A percentile compares a stretch with the other conserved stretches of the same genome.
These are phyloP conservation scores for Podarcis muralis DNA, from an alignment of 2,113 vertebrate species.

Conservation along the genomic window DNA sequence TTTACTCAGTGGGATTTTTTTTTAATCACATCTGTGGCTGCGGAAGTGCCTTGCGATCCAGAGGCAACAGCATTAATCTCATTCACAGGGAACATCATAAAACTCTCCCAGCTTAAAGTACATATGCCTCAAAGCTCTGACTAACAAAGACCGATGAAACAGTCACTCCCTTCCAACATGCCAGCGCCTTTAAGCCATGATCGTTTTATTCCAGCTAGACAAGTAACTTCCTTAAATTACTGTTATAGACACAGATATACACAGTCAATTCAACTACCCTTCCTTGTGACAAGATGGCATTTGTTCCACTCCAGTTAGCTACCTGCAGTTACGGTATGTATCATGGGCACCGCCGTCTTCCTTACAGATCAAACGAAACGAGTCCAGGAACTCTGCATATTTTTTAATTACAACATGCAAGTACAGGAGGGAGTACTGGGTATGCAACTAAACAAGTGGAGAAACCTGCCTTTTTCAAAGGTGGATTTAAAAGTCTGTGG, in stretches of 20 bases:
- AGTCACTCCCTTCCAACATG: slow-evolving; percentile 31
- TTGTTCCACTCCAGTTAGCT: neutral
- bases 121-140: slow-evolving; percentile 26
- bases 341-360: neutral
- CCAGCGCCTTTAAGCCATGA: slow-evolving; percentile 34
- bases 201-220: slow-evolving; percentile 19
- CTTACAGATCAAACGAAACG: neutral
- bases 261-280: slow-evolving; percentile 9
- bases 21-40: neutral
- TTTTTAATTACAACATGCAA: neutral
- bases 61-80: neutral
- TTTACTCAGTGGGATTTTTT: neutral
- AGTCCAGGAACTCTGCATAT: neutral
- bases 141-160: slow-evolving; percentile 37
- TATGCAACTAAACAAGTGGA: no score
- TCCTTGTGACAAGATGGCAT: neutral
- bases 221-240: neutral
- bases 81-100: neutral
- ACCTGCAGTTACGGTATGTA: neutral
- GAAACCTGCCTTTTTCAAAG: neutral
- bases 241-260: slow-evolving; percentile 31
- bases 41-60: neutral
- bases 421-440: neutral
- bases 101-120: neutral
- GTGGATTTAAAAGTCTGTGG: neutral